phyloP scores from a whole-genome alignment of 2,888 invertebrate genomes.

The Omphaloscelis lunosa region DNA sequence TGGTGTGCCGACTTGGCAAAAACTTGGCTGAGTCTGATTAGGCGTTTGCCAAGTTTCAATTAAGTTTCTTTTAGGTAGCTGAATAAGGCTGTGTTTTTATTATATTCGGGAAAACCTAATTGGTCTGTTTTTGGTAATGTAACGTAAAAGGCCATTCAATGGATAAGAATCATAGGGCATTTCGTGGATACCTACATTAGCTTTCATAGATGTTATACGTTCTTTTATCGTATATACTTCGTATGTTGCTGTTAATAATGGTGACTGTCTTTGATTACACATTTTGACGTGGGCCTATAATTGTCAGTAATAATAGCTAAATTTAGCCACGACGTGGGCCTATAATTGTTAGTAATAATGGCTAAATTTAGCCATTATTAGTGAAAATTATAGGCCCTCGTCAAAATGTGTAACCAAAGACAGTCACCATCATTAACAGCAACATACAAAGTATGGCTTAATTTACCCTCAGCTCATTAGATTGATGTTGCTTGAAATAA shows the following conservation, averaged over 20 bases:
- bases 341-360: neutral
- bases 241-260: neutral
- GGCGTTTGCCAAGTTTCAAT: constrained; percentile 49
- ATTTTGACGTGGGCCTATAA: neutral
- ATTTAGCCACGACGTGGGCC: neutral
- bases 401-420: neutral
- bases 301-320: neutral
- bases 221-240: neutral
- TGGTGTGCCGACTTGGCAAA: constrained; percentile 49
- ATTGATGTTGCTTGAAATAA: neutral
- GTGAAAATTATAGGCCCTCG: too few relatives aligned
- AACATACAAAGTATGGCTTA: neutral
- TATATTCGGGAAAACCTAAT: constrained; percentile 21
- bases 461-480: neutral
- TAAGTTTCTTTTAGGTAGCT: constrained; percentile 41
- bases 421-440: neutral
- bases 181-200: too few relatives aligned
- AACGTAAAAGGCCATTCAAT: neutral
- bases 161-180: neutral
- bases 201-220: neutral
- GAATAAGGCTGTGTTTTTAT: constrained; percentile 11
- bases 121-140: constrained; percentile 8
- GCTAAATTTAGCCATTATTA: neutral
- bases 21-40: constrained; percentile 55
- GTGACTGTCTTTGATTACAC: neutral